Conservation (phyloP, 1,140 invertebrate species). For the Drosophila burlai region DNA sequence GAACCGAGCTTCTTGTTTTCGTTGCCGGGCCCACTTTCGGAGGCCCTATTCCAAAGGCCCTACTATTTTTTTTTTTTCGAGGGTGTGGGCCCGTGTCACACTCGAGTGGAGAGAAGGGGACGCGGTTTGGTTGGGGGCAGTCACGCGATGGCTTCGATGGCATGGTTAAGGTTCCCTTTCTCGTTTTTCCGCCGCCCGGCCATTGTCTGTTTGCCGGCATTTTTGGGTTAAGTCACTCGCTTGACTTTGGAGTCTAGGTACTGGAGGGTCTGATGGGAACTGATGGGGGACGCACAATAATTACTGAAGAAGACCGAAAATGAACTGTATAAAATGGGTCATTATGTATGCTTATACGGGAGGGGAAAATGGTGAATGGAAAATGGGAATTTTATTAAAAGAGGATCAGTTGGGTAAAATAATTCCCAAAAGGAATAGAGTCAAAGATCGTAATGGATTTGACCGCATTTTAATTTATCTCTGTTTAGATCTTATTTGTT, state of each 20-base stretch:
- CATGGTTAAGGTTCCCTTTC: constrained; percentile 66
- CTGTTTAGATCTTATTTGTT: neutral
- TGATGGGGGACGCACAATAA: constrained; percentile 47
- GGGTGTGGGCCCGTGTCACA: constrained; percentile 66
- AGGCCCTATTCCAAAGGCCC: constrained; percentile 15
- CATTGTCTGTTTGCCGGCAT: constrained; percentile 45
- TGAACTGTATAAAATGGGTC: constrained; percentile 55
- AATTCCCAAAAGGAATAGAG: neutral
- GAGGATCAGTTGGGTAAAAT: neutral
- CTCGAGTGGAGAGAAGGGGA: constrained; percentile 35
- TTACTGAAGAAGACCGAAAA: constrained; percentile 52
- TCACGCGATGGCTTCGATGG: constrained; percentile 66
- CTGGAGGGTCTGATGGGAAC: constrained; percentile 9
- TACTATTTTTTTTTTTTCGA: neutral
- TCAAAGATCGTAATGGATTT: neutral
- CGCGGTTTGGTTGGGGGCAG: constrained; percentile 21
- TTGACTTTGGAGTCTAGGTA: constrained; percentile 60
- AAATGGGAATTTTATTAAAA: neutral
- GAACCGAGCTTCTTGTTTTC: constrained; percentile 46
- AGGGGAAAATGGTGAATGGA: neutral
- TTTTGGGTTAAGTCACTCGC: constrained; percentile 67
- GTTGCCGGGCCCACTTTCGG: constrained; percentile 39
- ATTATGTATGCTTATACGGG: constrained; percentile 49
- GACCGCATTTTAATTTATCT: too few relatives aligned
- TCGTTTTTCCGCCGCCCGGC: constrained; percentile 25